These are phyloP conservation scores for Mimachlamys varia DNA, from an alignment of 2,888 invertebrate genomes.

Conservation along the genomic window DNA sequence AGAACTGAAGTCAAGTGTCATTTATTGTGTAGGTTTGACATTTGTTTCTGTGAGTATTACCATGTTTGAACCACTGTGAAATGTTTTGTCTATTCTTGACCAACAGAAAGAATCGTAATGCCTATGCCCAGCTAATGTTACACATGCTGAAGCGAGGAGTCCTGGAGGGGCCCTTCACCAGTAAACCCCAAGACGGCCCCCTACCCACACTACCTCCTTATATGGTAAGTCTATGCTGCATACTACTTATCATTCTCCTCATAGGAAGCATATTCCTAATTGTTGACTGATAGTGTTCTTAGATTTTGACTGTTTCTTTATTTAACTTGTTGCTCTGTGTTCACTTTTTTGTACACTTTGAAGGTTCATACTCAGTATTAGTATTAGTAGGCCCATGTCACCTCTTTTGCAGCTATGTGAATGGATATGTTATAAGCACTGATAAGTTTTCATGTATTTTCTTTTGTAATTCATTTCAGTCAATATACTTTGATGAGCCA, in stretches of 20 bases:
- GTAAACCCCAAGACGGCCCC: constrained; percentile 76
- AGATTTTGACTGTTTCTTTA: no score
- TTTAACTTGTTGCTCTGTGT: no score
- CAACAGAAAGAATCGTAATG: constrained; percentile 76
- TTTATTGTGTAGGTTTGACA: no score
- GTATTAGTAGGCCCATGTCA: no score
- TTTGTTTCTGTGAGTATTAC: not conserved
- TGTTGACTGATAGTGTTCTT: no score
- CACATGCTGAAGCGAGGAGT: constrained; percentile 79
- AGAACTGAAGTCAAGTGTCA: no score
- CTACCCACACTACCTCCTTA: constrained; percentile 76
- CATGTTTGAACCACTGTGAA: not conserved
- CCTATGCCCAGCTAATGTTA: constrained; percentile 76
- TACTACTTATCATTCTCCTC: no score
- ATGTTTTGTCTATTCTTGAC: not conserved
- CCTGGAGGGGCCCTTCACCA: constrained; percentile 77
- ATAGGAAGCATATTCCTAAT: no score
- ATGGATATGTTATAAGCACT: no score
- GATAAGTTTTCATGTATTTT: not conserved
- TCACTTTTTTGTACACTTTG: no score
- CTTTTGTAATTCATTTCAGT: constrained; percentile 66
- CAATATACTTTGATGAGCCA: constrained; percentile 76
- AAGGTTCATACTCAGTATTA: no score
- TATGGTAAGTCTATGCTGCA: constrained; percentile 71
- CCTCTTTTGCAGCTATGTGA: no score